Conservation (phyloP, 2,797 vertebrate species). For the Anguilla megastoma region DNA sequence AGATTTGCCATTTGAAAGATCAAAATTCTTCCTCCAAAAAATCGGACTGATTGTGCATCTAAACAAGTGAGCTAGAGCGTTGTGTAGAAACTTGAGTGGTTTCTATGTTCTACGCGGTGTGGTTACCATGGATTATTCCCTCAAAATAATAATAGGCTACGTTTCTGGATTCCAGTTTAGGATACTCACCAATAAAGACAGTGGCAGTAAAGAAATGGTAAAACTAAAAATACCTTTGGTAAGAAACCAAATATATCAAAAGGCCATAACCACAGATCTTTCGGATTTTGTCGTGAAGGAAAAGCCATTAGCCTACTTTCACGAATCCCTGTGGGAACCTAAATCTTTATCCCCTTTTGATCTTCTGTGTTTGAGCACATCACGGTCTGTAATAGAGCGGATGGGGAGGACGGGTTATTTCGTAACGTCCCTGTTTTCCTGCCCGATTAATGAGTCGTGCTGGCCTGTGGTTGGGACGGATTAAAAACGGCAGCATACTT, state of each 20-base stretch:
- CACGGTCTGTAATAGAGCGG: constrained; percentile 49
- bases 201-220: not conserved
- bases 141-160: not conserved
- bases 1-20: not conserved
- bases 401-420: constrained; percentile 32
- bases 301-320: not conserved
- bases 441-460: constrained; percentile 37
- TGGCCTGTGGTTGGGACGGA: constrained; percentile 31
- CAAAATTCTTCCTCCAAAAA: not conserved
- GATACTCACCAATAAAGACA: not conserved
- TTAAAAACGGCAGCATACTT: constrained; percentile 28
- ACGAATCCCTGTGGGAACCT: not conserved
- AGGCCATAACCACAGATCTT: not conserved
- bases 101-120: not conserved
- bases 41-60: not conserved
- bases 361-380: constrained; percentile 36
- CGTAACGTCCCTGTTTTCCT: not conserved
- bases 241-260: not conserved
- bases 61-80: not conserved
- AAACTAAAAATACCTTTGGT: not conserved
- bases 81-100: not conserved
- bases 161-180: not conserved
- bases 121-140: not conserved
- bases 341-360: constrained; percentile 32
- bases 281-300: not conserved